phyloP scores from a whole-genome alignment of 2,888 invertebrate genomes.

The Mystacides longicornis region DNA sequence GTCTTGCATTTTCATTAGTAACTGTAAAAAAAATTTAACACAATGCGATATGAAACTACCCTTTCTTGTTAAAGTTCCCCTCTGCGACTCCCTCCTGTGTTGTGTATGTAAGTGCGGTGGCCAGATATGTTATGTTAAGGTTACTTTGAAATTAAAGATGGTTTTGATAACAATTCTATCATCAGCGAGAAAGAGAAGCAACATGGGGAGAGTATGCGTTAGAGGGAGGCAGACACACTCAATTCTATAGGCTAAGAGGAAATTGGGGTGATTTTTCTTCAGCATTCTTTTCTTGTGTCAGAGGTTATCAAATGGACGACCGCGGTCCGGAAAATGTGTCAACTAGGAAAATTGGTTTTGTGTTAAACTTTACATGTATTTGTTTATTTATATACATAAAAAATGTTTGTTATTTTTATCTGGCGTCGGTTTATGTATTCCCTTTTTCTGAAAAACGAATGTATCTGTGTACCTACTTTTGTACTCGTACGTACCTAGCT shows the following conservation, averaged over 20 bases:
- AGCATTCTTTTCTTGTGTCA: slow-evolving; percentile 27
- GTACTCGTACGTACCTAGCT: too few species aligned
- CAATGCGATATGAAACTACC: too few species aligned
- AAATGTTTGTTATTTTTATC: too few species aligned
- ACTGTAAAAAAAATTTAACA: too few species aligned
- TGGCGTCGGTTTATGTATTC: too few species aligned
- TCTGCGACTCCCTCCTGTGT: neutral
- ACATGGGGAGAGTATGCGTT: slow-evolving; percentile 31
- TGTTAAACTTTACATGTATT: neutral
- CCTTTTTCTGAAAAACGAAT: too few species aligned
- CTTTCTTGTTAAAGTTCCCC: too few species aligned
- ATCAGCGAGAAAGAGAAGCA: slow-evolving; percentile 40
- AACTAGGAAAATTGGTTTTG: slow-evolving; percentile 2
- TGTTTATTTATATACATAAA: neutral
- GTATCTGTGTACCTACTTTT: too few species aligned
- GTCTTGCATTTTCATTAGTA: too few species aligned
- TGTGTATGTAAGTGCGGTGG: neutral
- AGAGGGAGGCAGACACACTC: slow-evolving; percentile 28
- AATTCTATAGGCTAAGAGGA: slow-evolving; percentile 33
- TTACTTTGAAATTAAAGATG: slow-evolving; percentile 53
- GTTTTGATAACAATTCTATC: slow-evolving; percentile 54
- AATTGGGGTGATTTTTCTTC: slow-evolving; percentile 50
- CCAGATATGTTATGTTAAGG: slow-evolving; percentile 27
- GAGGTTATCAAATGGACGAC: slow-evolving; percentile 23
- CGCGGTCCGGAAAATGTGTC: slow-evolving; percentile 3